Evolutionary conservation across 2,113 vertebrate genomes (phyloP).

Genomic region (Amphilophus citrinellus): DNA sequence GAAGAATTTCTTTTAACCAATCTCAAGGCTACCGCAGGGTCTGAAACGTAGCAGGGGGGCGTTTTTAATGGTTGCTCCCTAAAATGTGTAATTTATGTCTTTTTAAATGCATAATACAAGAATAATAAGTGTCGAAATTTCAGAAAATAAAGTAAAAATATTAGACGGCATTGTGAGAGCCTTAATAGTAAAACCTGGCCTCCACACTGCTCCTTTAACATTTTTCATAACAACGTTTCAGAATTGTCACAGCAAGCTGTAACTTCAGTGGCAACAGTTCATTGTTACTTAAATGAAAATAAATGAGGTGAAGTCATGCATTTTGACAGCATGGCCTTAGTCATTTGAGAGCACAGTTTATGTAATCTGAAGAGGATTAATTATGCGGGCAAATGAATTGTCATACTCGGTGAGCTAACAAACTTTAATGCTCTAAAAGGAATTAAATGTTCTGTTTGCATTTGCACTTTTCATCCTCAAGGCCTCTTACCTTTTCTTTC

Average conservation of each 20-base stretch:
- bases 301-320: not conserved
- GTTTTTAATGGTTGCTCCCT: not conserved
- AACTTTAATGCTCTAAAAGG: not conserved
- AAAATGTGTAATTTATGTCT: not conserved
- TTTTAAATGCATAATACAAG: not conserved
- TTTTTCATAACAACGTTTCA: not conserved
- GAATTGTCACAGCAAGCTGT: not conserved
- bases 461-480: conserved; percentile 28
- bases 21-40: not conserved
- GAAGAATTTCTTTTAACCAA: not conserved
- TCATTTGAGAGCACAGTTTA: not conserved
- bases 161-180: not conserved
- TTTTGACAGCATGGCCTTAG: not conserved
- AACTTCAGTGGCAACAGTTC: not conserved
- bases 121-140: not conserved
- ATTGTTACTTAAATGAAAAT: not conserved
- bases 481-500: not conserved
- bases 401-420: not conserved
- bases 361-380: conserved; percentile 15
- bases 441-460: not conserved
- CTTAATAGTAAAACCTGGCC: not conserved
- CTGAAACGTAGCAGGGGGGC: not conserved
- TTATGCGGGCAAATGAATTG: not conserved
- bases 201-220: not conserved
- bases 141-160: not conserved